Conservation (phyloP, 2,113 vertebrate genomes). For the Taxidea taxus region DNA sequence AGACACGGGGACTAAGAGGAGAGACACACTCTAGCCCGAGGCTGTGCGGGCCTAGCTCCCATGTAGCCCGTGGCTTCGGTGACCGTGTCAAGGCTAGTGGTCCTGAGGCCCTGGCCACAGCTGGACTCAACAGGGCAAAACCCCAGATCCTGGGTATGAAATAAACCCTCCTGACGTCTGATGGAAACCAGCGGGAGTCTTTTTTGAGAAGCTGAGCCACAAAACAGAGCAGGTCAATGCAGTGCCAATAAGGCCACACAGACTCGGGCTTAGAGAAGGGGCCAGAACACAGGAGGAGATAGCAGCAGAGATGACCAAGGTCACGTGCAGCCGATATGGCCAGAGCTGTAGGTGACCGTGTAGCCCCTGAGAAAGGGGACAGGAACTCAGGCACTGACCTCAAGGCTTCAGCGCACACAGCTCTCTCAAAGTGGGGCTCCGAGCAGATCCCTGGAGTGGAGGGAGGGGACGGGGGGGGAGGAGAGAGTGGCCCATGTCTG, state of each 20-base stretch:
- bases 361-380: neutral
- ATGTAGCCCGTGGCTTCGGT: neutral
- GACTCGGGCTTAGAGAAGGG: neutral
- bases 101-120: neutral
- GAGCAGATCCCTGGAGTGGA: too few relatives aligned
- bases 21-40: neutral
- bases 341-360: neutral
- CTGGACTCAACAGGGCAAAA: neutral
- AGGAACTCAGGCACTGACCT: neutral
- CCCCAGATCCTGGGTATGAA: neutral
- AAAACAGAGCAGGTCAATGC: too few relatives aligned
- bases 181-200: rapidly evolving
- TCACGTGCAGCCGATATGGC: rapidly evolving
- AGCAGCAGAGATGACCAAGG: neutral
- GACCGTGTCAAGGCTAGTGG: too few relatives aligned
- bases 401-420: rapidly evolving
- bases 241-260: rapidly evolving
- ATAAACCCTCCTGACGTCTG: neutral
- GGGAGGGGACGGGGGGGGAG: too few relatives aligned
- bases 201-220: neutral
- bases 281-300: neutral
- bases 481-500: neutral
- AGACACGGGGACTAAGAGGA: neutral
- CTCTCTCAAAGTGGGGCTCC: neutral
- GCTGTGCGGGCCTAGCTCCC: too few relatives aligned